phyloP scores from a whole-genome alignment of 2,888 invertebrate genomes.

The Erpobdella octoculata region DNA sequence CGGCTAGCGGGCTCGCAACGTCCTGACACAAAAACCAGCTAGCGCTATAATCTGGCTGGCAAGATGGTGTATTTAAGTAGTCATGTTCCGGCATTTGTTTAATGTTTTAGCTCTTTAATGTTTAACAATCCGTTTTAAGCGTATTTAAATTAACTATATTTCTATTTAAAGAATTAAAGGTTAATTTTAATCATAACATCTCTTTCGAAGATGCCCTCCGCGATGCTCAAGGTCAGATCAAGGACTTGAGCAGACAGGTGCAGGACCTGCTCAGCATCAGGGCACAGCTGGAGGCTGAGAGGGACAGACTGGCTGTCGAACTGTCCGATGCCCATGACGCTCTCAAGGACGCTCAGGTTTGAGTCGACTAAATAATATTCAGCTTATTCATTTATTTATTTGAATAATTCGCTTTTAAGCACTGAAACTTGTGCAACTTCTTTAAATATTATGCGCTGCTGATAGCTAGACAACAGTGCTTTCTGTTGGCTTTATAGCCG shows the following conservation, averaged over 20 bases:
- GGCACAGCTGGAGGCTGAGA: constrained; percentile 29
- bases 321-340: constrained; percentile 76
- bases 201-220: constrained; percentile 25
- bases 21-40: neutral
- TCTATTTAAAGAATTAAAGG: too few relatives aligned
- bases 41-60: too few relatives aligned
- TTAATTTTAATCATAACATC: too few relatives aligned
- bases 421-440: too few relatives aligned
- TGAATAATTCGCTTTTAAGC: neutral
- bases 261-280: constrained; percentile 24
- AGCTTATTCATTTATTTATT: neutral
- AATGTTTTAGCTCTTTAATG: too few relatives aligned
- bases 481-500: too few relatives aligned
- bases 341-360: constrained; percentile 86
- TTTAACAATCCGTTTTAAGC: too few relatives aligned
- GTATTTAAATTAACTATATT: too few relatives aligned
- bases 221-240: constrained; percentile 29
- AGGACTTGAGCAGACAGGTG: constrained; percentile 28
- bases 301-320: constrained; percentile 25
- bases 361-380: neutral
- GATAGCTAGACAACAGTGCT: too few relatives aligned
- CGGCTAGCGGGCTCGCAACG: neutral
- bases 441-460: too few relatives aligned
- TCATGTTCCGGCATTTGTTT: too few relatives aligned
- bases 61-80: too few relatives aligned